Percentiles rank a stretch among this genome's conserved stretches.
phyloP scores from a whole-genome alignment of 2,797 vertebrate genomes.

The Arnoldichthys spilopterus region DNA sequence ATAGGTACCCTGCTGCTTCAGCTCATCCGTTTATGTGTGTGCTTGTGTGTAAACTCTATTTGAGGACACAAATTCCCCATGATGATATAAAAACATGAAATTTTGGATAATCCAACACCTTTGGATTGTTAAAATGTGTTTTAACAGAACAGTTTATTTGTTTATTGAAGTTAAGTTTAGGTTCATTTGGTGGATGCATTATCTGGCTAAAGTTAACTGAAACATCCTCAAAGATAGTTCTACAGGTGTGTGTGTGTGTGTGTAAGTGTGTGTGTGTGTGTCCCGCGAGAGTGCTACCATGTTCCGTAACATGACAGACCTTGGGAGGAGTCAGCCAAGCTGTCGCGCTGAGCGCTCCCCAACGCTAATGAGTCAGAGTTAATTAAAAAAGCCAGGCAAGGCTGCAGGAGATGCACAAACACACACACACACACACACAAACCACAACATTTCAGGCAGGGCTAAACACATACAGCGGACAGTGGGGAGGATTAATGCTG shows the following conservation, averaged over 20 bases:
- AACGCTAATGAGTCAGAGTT: constrained; percentile 79
- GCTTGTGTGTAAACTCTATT: constrained; percentile 3
- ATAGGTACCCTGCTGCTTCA: constrained; percentile 42
- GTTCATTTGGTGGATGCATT: not conserved
- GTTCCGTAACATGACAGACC: constrained; percentile 72
- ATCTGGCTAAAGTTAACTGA: not conserved
- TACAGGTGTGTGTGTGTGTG: not conserved
- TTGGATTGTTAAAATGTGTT: not conserved
- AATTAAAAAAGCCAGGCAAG: constrained; percentile 75
- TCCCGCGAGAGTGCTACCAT: constrained; percentile 67
- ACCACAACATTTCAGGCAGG: constrained; percentile 15
- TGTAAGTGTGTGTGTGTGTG: constrained; percentile 5
- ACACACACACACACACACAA: not conserved
- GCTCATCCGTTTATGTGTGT: constrained; percentile 25
- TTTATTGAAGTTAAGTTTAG: not conserved
- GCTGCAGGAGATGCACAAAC: constrained; percentile 58
- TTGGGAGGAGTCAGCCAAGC: constrained; percentile 71
- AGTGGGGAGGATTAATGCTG: constrained; percentile 49
- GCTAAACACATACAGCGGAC: constrained; percentile 53
- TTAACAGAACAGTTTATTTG: no score
- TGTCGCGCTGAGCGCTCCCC: constrained; percentile 77
- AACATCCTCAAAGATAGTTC: not conserved
- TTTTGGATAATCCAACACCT: not conserved
- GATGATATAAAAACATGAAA: not conserved
- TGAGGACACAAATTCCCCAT: not conserved